Evolutionary conservation across 2,113 vertebrate species (phyloP).

Genomic region (Gallinago media): DNA sequence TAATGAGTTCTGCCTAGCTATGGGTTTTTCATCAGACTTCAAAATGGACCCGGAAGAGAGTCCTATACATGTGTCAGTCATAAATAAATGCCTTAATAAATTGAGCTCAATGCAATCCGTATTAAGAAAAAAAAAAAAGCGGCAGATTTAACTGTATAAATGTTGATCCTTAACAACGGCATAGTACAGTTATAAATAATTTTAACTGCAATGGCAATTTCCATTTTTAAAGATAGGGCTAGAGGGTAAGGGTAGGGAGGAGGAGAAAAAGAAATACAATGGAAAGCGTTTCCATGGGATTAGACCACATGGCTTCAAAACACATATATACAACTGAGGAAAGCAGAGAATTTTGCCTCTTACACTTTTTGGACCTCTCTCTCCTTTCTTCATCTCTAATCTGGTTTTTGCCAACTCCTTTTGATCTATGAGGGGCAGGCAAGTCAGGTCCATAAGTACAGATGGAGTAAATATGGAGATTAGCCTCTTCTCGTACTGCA

Average conservation of each 20-base stretch:
- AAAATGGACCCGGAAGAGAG: not conserved
- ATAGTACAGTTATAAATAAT: not conserved
- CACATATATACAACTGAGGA: slow-evolving; percentile 71
- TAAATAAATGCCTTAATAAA: not conserved
- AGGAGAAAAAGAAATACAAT: slow-evolving; percentile 58
- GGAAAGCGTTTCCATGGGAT: slow-evolving; percentile 69
- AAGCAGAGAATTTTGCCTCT: slow-evolving; percentile 81
- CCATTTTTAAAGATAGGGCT: slow-evolving; percentile 39
- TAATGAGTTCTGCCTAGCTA: slow-evolving; percentile 1
- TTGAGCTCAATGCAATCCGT: not conserved
- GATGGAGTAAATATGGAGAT: slow-evolving; percentile 98
- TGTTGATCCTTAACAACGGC: not conserved
- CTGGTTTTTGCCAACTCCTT: slow-evolving; percentile 92
- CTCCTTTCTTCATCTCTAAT: slow-evolving; percentile 85
- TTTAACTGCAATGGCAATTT: slow-evolving; percentile 40
- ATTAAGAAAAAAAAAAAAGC: not conserved
- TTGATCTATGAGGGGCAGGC: slow-evolving; percentile 90
- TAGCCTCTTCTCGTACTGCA: slow-evolving; percentile 91
- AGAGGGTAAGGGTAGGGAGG: not conserved
- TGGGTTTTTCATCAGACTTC: not conserved
- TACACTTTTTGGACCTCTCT: slow-evolving; percentile 70
- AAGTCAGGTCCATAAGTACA: slow-evolving; percentile 88
- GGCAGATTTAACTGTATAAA: not conserved
- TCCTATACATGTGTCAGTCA: not conserved
- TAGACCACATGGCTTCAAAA: slow-evolving; percentile 72